Evolutionary conservation across 2,113 vertebrate genomes (phyloP), one percentile per base, ranked within the genome.

Genomic region (Tyrannus savana): DNA sequence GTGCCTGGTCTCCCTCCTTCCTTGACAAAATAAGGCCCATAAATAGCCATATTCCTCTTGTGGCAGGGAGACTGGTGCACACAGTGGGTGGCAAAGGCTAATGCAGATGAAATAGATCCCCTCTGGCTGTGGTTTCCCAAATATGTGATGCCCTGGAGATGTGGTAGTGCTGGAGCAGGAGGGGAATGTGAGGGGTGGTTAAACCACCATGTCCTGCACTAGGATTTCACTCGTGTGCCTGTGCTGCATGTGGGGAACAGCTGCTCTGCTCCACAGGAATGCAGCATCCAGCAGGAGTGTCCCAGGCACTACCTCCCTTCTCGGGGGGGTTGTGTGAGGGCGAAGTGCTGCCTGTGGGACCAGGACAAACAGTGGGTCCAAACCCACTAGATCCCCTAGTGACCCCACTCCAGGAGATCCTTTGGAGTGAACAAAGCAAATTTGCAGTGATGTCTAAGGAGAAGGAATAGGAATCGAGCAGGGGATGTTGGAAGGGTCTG

Each of bases 321-420:
- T 52, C 60, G 49, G 27, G 24, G 50, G 37, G 21, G 5, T 8
- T 75, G 47, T 67, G 0, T 31, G 42, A 68, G 74, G 52, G 31
- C 58, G 58, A 0, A 8, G 0, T 7, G 69, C 85, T 89, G 55
- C 1, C 0, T 17, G 0, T 23, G 52, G 55, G 15, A 50, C 52
- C 42, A n/a, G 66, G 27, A 74, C 12, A 66, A 50, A 10, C 46
- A 63, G 31, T 58, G 56, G 31, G 8, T 50, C 62, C 89, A 17
- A 75, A 46, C 37, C n/a, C 59, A 62, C 37, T 14, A 62, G 37
- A 39, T 22, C 10, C 30, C 14, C 25, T 35, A 39, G 6, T 35
- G 35, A 39, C 35, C 39, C 15, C 14, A 7, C 19, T 69, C 31
- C 25, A 42, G 46, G 46, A 64, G 31, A 55, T 66, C 12, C 18